phyloP scores from a whole-genome alignment of 2,113 vertebrate species.

The Notechis scutatus region DNA sequence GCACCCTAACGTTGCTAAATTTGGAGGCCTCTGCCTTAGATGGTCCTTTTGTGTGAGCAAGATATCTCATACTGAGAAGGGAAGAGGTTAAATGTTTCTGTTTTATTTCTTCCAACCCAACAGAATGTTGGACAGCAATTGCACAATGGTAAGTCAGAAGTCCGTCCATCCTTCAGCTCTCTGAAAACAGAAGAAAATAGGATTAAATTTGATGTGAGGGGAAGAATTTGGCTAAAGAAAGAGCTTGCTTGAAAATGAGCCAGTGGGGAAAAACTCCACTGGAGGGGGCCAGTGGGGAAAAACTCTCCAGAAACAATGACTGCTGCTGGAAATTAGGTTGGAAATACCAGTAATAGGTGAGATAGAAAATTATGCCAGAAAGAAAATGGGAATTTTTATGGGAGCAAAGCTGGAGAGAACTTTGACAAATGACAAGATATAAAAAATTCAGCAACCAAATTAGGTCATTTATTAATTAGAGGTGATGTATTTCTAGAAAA shows the following conservation, averaged over 20 bases:
- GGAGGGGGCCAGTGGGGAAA: background rate
- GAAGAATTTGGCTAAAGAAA: background rate
- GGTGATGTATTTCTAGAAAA: background rate
- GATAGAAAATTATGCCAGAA: background rate
- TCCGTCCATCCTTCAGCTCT: background rate
- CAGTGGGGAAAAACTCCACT: background rate
- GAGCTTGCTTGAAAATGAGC: background rate
- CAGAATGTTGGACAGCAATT: background rate
- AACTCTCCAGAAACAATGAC: background rate
- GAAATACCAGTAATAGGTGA: background rate
- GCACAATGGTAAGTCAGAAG: background rate
- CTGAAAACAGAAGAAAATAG: background rate
- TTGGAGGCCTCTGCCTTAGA: background rate
- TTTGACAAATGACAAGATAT: background rate
- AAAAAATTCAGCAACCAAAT: background rate
- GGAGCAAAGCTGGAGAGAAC: background rate
- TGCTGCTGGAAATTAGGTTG: background rate
- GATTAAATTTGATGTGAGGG: background rate
- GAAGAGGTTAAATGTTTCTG: background rate
- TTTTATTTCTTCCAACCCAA: background rate
- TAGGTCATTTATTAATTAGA: background rate
- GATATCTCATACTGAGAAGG: background rate
- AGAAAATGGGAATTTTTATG: background rate
- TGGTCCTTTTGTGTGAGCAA: background rate
- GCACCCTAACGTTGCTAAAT: background rate